Percentiles rank a stretch among this genome's conserved stretches.
phyloP scores from a whole-genome alignment of 30 jellyfish, hydroid and myxozoan genomes.

The Haliclystus octoradiatus region DNA sequence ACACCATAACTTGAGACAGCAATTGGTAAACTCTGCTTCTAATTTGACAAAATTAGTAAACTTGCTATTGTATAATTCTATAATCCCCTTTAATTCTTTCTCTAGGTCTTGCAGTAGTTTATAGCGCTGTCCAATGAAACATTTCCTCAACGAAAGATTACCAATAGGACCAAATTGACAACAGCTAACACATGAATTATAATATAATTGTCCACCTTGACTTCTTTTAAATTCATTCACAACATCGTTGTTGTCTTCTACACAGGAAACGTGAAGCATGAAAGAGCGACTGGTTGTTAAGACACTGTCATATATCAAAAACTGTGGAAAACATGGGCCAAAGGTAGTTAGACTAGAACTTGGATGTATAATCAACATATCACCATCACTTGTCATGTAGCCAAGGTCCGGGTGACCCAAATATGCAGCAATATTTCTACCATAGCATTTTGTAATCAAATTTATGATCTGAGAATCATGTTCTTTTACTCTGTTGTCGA shows the following conservation, averaged over 20 bases:
- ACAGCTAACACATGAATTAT: neutral
- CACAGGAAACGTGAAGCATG: neutral
- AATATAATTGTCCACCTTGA: neutral
- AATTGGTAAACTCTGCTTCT: neutral
- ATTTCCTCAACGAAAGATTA: neutral
- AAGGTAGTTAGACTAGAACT: neutral
- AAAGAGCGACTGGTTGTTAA: neutral
- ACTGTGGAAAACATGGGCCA: neutral
- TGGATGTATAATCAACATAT: neutral
- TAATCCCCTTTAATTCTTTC: neutral
- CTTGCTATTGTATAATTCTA: neutral
- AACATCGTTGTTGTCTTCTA: neutral
- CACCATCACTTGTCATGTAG: conserved; percentile 1
- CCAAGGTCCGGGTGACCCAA: conserved; percentile 47
- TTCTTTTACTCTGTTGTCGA: neutral
- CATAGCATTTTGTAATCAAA: conserved; percentile 8
- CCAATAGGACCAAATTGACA: neutral
- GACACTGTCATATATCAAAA: neutral
- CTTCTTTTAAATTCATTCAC: too few species aligned
- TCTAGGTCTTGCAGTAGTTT: neutral
- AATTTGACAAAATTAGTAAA: neutral
- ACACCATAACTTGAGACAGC: neutral
- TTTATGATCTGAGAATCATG: neutral
- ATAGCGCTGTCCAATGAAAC: neutral
- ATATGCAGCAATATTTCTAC: conserved; percentile 24